Evolutionary conservation across 2,888 invertebrate genomes (phyloP).

Genomic region (Acleris laterana): DNA sequence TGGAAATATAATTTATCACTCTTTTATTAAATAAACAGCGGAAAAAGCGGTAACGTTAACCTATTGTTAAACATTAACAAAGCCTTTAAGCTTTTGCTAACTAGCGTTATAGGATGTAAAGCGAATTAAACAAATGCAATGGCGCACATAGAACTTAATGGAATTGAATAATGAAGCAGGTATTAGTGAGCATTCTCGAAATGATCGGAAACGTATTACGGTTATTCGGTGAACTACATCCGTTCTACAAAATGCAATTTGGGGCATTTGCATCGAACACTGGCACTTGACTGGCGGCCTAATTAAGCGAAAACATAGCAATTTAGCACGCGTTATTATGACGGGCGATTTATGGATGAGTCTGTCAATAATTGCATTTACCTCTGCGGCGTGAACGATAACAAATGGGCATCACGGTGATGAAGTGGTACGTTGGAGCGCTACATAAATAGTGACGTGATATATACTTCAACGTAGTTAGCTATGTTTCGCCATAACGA

Average conservation of each 20-base stretch:
- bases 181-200: conserved; percentile 50
- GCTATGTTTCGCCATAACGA: too few relatives aligned
- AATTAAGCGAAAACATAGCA: conserved; percentile 45
- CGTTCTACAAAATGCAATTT: conserved; percentile 61
- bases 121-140: background rate
- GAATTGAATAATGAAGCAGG: conserved; percentile 1
- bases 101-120: background rate
- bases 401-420: conserved; percentile 14
- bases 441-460: too few relatives aligned
- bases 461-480: too few relatives aligned
- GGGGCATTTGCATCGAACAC: conserved; percentile 55
- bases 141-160: background rate
- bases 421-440: background rate
- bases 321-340: conserved; percentile 32
- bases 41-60: too few relatives aligned
- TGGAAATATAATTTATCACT: too few relatives aligned
- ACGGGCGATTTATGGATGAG: conserved; percentile 22
- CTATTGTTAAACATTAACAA: too few relatives aligned
- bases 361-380: conserved; percentile 25
- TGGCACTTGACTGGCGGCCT: conserved; percentile 46
- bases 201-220: conserved; percentile 51
- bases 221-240: conserved; percentile 56
- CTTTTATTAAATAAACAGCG: too few relatives aligned
- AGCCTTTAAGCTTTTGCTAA: background rate
- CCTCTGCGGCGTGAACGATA: conserved; percentile 12